Evolutionary conservation across 2,113 vertebrate species (phyloP).

Genomic region (Numida meleagris): DNA sequence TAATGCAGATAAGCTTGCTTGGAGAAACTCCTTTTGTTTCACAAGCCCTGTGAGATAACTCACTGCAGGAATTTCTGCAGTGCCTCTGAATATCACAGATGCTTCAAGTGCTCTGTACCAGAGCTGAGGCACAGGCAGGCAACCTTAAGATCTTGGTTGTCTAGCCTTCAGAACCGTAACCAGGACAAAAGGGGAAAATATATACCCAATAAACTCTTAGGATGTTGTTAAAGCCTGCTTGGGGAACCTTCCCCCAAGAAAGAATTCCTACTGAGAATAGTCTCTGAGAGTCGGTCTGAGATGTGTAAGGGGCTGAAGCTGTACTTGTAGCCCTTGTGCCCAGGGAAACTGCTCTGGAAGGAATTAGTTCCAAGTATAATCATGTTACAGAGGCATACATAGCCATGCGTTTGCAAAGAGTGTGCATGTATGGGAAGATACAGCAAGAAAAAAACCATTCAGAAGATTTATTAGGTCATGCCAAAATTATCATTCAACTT

Average conservation of each 20-base stretch:
- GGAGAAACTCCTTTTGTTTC: constrained; percentile 63
- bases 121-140: not conserved
- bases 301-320: not conserved
- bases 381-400: not conserved
- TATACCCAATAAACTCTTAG: not conserved
- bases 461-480: not conserved
- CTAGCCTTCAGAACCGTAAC: not conserved
- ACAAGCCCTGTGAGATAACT: not conserved
- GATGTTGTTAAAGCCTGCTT: constrained; percentile 3
- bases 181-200: constrained; percentile 9
- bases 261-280: constrained; percentile 22
- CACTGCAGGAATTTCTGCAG: not conserved
- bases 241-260: constrained; percentile 30
- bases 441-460: not conserved
- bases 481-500: not conserved
- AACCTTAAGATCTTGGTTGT: not conserved
- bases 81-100: not conserved
- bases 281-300: not conserved
- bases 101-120: not conserved
- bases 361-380: not conserved
- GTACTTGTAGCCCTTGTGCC: not conserved
- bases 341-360: not conserved
- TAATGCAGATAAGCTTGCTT: constrained; percentile 58
- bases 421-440: not conserved
- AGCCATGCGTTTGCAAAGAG: not conserved